phyloP scores from a whole-genome alignment of 53 echinoderm and acorn worm genomes.

The Mesocentrotus franciscanus region DNA sequence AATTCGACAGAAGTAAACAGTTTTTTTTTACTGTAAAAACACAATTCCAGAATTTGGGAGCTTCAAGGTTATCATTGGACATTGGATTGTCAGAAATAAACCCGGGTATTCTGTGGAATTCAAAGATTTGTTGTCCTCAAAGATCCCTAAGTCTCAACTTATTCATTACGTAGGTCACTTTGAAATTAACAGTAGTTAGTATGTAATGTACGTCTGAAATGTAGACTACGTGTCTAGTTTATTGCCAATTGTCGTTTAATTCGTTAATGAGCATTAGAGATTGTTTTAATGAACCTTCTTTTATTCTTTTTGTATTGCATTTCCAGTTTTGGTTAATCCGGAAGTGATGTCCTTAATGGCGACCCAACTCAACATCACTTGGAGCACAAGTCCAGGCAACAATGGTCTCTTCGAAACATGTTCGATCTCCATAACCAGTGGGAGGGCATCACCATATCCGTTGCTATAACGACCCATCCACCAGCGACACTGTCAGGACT shows the following conservation, averaged over 20 bases:
- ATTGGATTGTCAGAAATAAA: background rate
- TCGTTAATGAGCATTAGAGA: too few relatives aligned
- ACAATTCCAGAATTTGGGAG: too few relatives aligned
- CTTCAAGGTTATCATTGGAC: background rate
- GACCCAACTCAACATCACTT: background rate
- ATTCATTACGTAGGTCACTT: background rate
- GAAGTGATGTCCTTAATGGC: background rate
- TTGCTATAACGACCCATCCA: background rate
- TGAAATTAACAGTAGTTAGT: background rate
- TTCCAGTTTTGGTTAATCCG: background rate
- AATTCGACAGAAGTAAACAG: background rate
- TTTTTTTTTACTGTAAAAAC: too few relatives aligned
- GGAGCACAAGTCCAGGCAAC: background rate
- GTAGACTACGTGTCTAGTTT: too few relatives aligned
- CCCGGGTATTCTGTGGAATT: too few relatives aligned
- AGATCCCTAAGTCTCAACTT: too few relatives aligned
- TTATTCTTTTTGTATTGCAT: background rate
- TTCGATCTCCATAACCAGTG: background rate
- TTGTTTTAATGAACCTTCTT: too few relatives aligned
- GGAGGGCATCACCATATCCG: background rate
- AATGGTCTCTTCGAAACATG: background rate
- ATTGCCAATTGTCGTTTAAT: too few relatives aligned
- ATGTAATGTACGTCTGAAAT: too few relatives aligned
- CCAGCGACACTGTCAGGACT: background rate
- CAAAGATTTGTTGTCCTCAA: too few relatives aligned